These are phyloP conservation scores for Coenobita brevimanus DNA, from an alignment of 1,140 invertebrate species.

Conservation along the genomic window DNA sequence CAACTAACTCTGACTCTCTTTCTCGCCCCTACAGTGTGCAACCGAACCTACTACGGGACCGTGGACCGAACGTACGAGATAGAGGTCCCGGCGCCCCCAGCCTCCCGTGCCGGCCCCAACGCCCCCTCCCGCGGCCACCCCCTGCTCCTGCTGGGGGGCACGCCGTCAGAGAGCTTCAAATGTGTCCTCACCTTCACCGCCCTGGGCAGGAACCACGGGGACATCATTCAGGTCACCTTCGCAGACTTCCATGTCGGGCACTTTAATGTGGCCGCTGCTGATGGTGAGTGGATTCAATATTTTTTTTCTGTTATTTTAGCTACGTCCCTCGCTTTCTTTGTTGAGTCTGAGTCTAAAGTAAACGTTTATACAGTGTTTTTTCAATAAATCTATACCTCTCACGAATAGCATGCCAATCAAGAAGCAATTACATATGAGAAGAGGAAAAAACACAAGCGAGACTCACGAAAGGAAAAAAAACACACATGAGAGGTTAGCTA, in stretches of 20 bases:
- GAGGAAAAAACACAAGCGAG: no score
- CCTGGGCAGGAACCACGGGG: conserved; percentile 39
- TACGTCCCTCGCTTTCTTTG: no score
- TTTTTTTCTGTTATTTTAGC: background rate
- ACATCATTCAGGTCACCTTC: conserved; percentile 55
- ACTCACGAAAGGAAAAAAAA: no score
- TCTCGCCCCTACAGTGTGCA: conserved; percentile 81
- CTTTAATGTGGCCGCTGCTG: conserved; percentile 34
- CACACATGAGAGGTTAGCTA: no score
- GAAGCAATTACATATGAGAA: no score
- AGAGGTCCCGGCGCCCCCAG: conserved; percentile 79
- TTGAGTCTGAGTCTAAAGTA: no score
- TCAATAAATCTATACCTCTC: no score
- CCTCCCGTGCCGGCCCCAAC: conserved; percentile 69
- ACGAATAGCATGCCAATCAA: no score
- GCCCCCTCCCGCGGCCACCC: conserved; percentile 2
- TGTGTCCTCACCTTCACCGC: conserved; percentile 48
- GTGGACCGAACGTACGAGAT: conserved; percentile 86
- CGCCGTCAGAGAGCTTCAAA: conserved; percentile 34
- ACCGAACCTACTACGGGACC: conserved; percentile 85
- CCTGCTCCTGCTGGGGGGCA: conserved; percentile 11
- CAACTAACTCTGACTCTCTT: background rate
- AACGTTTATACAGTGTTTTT: no score
- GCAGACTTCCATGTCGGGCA: conserved; percentile 45
- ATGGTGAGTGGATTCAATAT: background rate